Evolutionary conservation across 2,797 vertebrate genomes (phyloP), one percentile per base, ranked within the genome.

Genomic region (Diceros bicornis): DNA sequence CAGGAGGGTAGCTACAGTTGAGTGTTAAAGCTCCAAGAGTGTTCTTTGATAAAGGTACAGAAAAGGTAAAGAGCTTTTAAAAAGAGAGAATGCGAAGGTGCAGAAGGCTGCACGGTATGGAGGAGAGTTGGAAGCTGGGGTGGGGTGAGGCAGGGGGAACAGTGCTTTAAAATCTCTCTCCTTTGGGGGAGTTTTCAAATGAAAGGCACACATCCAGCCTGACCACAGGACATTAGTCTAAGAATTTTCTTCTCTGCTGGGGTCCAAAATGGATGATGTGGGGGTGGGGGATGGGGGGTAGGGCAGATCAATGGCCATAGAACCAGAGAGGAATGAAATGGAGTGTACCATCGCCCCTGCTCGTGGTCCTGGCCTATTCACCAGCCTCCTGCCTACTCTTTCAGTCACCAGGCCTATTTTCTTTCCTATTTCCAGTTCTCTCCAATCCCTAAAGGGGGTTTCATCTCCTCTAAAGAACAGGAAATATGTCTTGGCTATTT

Each of bases 41-140:
- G 95, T 97, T 97, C 97, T 98, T 98, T 98, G 98, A 98, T 97
- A 98, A 98, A 98, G 91, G 97, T 94, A 98, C 98, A 98, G 98
- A 98, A 98, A 98, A 98, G 82, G 91, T 96, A 98, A 98, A 98
- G 98, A 98, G 94, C 94, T 98, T 98, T 98, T 88, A 96, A 91
- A 98, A 97, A 81, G 94, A 95, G 61, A 41, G 29, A 97, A 98
- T 96, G 78, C 2, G 87, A 72, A 98, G 98, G 71, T 92, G 41
- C 90, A 83, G 79, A 85, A 92, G 18, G 97, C 75, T 52, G 52
- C 32, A 17, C 44, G 0, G 64, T 55, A 20, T 34, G 92, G 27
- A 4, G 34, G 41, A 37, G 55, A 66, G 81, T 23, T 78, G n/a
- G 82, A 47, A 77, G 87, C 86, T 2, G 4, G 81, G 41, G 17